phyloP scores from a whole-genome alignment of 2,113 vertebrate species.

The Pelvicachromis taeniatus region DNA sequence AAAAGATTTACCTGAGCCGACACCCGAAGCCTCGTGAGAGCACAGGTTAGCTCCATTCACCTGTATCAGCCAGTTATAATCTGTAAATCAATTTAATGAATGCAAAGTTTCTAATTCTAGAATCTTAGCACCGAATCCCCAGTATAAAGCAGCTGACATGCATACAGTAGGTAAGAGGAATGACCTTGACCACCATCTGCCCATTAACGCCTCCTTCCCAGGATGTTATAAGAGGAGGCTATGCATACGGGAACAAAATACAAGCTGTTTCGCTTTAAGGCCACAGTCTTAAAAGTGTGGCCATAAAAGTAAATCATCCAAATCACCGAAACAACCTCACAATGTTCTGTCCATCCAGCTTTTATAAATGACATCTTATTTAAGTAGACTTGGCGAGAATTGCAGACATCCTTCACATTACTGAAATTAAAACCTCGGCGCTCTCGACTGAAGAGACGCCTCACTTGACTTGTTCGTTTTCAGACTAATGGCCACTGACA shows the following conservation, averaged over 20 bases:
- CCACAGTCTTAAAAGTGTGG: not conserved
- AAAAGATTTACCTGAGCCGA: not conserved
- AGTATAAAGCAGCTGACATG: not conserved
- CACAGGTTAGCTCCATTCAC: not conserved
- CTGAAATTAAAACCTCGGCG: not conserved
- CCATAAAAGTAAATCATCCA: conserved; percentile 2
- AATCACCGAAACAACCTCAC: not conserved
- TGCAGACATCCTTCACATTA: not conserved
- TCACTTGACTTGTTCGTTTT: not conserved
- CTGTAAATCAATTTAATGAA: not conserved
- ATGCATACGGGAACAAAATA: not conserved
- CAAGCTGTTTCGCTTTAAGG: not conserved
- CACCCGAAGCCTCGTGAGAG: not conserved
- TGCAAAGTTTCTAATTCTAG: not conserved
- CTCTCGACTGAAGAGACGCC: not conserved
- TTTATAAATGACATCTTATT: not conserved
- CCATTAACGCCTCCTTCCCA: not conserved
- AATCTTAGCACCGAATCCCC: not conserved
- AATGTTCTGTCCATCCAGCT: conserved; percentile 4
- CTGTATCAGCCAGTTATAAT: not conserved
- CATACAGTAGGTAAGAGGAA: not conserved
- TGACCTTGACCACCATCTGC: conserved; percentile 38
- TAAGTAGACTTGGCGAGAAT: not conserved
- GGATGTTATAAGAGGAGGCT: not conserved
- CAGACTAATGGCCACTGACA: not conserved